phyloP scores from a whole-genome alignment of 2,797 vertebrate genomes.

The Mus spretus region DNA sequence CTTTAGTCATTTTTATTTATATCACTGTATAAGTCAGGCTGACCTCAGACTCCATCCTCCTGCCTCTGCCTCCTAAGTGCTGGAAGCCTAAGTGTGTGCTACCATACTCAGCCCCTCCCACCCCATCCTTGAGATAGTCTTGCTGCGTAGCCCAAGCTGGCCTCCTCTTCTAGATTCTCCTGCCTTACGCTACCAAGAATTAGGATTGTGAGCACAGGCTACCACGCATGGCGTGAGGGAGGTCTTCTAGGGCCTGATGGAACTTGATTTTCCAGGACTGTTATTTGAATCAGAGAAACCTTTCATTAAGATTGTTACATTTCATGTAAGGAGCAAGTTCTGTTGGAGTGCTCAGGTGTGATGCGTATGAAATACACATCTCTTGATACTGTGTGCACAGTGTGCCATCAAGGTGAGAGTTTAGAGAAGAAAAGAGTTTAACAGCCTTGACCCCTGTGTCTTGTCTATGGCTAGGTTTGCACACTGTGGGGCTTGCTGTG shows the following conservation, averaged over 20 bases:
- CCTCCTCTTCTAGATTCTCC: not conserved
- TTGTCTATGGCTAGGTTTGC: not conserved
- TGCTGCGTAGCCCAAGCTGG: not conserved
- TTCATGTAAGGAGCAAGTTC: slow-evolving; percentile 27
- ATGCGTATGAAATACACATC: not conserved
- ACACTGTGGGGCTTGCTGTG: not conserved
- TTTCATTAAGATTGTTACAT: slow-evolving; percentile 5
- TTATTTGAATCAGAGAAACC: slow-evolving; percentile 63
- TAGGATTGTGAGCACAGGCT: not conserved
- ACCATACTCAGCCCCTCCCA: not conserved
- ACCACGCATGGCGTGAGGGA: not conserved
- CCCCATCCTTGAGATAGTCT: not conserved
- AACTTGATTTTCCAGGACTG: slow-evolving; percentile 25
- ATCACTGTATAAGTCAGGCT: not conserved
- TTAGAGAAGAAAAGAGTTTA: not conserved
- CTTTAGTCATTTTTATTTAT: slow-evolving; percentile 25
- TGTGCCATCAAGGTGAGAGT: not conserved
- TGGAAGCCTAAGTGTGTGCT: not conserved
- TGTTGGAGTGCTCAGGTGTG: not conserved
- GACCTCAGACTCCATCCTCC: not conserved
- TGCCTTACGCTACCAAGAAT: not conserved
- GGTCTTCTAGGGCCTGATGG: slow-evolving; percentile 1
- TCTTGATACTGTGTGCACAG: not conserved
- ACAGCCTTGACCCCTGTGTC: not conserved
- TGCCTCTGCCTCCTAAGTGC: not conserved